Conservation (phyloP, 1,140 invertebrate species). For the Pteromalus puparum region DNA sequence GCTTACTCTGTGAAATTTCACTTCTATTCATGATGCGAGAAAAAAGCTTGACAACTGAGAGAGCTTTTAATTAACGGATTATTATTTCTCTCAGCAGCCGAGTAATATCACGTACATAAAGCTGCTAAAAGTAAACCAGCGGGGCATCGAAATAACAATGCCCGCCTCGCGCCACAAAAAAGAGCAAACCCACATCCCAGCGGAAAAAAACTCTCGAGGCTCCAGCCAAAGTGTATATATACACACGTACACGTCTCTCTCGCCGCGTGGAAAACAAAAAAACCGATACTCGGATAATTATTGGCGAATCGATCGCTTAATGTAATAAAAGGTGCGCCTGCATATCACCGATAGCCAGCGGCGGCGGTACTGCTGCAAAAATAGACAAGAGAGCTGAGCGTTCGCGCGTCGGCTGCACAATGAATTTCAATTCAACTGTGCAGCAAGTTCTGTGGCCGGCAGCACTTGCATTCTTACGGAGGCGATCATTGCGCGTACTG, state of each 20-base stretch:
- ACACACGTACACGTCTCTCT: not conserved
- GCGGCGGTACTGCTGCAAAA: conserved; percentile 8
- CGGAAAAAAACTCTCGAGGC: not conserved
- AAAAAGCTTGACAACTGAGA: too few relatives aligned
- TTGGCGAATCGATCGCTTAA: conserved; percentile 43
- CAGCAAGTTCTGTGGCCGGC: not conserved
- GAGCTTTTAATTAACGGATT: too few relatives aligned
- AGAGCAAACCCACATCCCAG: not conserved
- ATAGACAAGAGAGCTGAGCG: not conserved
- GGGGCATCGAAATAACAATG: not conserved
- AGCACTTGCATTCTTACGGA: not conserved
- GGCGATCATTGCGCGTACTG: not conserved
- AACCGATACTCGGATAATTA: conserved; percentile 25
- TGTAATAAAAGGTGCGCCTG: conserved; percentile 28
- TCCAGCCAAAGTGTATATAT: not conserved
- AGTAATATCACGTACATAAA: not conserved
- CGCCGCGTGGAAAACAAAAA: not conserved
- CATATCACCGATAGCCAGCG: conserved; percentile 22
- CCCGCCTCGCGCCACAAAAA: not conserved
- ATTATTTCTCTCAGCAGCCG: too few relatives aligned
- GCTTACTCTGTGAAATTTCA: too few relatives aligned
- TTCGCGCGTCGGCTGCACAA: not conserved
- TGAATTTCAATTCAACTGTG: conserved; percentile 38
- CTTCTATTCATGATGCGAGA: too few relatives aligned
- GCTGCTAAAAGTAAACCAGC: not conserved